Conservation (phyloP, 37 sponge, comb jelly and placozoan genomes). For the Crambe crambe region DNA sequence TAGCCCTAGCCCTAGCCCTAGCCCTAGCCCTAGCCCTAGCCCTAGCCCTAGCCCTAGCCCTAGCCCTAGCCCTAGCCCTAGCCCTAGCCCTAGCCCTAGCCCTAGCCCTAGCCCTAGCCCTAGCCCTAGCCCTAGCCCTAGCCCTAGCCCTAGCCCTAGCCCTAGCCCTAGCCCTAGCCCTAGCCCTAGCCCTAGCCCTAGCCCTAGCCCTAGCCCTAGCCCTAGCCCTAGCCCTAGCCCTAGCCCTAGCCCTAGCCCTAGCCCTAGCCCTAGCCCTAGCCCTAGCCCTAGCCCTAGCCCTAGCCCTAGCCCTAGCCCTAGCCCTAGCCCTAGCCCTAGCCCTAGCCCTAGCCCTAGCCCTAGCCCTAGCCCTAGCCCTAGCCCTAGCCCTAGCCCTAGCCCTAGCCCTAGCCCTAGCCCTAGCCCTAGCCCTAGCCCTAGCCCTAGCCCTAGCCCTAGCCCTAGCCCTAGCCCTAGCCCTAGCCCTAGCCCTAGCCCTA, state of each 20-base stretch:
- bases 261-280: no score
- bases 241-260: no score
- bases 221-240: no score
- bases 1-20: background rate
- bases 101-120: background rate
- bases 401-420: background rate
- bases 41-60: background rate
- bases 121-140: background rate
- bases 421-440: background rate
- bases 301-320: no score
- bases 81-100: background rate
- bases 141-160: background rate
- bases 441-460: background rate
- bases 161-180: background rate
- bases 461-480: background rate
- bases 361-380: no score
- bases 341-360: no score
- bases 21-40: background rate
- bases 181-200: background rate
- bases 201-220: conserved; percentile 1
- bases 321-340: no score
- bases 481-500: background rate
- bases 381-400: no score
- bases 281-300: no score
- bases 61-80: background rate